These are phyloP conservation scores for Halcyon badia DNA, from an alignment of 2,797 vertebrate species.

Conservation along the genomic window DNA sequence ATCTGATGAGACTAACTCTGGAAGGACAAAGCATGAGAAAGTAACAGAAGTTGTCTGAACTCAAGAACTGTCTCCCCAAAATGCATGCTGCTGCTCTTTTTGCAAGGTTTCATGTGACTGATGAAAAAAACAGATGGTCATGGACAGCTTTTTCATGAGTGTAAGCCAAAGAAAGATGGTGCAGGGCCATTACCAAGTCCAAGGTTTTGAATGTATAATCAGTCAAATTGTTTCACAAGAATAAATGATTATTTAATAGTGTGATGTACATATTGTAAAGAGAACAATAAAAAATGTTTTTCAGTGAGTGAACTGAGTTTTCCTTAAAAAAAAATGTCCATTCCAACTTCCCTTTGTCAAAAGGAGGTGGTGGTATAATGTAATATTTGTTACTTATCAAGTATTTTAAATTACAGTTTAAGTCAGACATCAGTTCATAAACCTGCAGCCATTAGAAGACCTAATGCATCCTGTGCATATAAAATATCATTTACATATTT, in stretches of 20 bases:
- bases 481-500: not conserved
- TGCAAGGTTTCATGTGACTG: not conserved
- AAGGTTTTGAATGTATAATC: not conserved
- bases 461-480: not conserved
- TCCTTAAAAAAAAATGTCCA: not conserved
- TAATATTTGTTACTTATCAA: not conserved
- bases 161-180: not conserved
- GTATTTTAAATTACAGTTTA: not conserved
- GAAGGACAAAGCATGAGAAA: not conserved
- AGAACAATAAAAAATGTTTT: constrained; percentile 2
- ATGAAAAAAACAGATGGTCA: not conserved
- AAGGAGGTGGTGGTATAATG: not conserved
- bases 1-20: not conserved
- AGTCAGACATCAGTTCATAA: not conserved
- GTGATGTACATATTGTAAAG: not conserved
- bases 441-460: not conserved
- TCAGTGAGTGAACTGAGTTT: not conserved
- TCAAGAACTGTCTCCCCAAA: not conserved
- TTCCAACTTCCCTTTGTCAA: not conserved
- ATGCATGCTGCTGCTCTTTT: not conserved
- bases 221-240: not conserved
- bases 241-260: not conserved
- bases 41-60: not conserved
- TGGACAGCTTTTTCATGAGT: not conserved
- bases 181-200: not conserved